A percentile compares a stretch with the other conserved stretches of the same genome.
Conservation (phyloP, 2,888 invertebrate species). For the Bedellia somnulentella region DNA sequence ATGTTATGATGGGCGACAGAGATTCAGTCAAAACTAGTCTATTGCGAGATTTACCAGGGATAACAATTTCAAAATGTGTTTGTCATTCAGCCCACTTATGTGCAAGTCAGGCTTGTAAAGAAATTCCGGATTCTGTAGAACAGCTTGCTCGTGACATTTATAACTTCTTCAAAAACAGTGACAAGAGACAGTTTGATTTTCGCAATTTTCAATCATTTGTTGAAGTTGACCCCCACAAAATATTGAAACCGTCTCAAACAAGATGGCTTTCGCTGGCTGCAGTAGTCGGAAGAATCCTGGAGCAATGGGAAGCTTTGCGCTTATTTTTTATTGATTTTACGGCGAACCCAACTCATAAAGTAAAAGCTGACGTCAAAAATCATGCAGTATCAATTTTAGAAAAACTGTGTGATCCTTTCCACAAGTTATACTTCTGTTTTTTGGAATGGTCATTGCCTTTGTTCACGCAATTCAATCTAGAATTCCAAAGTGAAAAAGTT, state of each 20-base stretch:
- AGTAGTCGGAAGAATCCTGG: conserved; percentile 8
- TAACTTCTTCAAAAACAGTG: conserved; percentile 11
- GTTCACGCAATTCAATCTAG: too few species aligned
- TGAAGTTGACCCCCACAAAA: conserved; percentile 5
- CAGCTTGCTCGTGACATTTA: conserved; percentile 11
- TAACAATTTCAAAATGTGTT: conserved; percentile 15
- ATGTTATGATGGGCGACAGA: conserved; percentile 14
- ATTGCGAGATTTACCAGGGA: conserved; percentile 12
- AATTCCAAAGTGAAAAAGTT: too few species aligned
- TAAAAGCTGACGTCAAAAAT: conserved; percentile 3
- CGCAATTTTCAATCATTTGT: conserved; percentile 7
- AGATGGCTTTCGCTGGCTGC: conserved; percentile 9
- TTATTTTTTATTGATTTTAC: conserved; percentile 5
- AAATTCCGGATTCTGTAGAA: conserved; percentile 5
- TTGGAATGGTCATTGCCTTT: too few species aligned
- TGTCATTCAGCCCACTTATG: conserved; percentile 20
- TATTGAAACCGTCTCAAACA: conserved; percentile 9
- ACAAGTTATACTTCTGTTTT: conserved; percentile 6
- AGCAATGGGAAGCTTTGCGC: conserved; percentile 6
- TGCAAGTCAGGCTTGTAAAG: conserved; percentile 11
- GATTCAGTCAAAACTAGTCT: conserved; percentile 17
- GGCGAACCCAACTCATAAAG: too few species aligned
- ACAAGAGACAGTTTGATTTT: conserved; percentile 10
- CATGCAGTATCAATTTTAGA: conserved; percentile 5
- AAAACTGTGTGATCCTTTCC: conserved; percentile 6